phyloP scores from a whole-genome alignment of 23 tunicate genomes.

The Styela plicata region DNA sequence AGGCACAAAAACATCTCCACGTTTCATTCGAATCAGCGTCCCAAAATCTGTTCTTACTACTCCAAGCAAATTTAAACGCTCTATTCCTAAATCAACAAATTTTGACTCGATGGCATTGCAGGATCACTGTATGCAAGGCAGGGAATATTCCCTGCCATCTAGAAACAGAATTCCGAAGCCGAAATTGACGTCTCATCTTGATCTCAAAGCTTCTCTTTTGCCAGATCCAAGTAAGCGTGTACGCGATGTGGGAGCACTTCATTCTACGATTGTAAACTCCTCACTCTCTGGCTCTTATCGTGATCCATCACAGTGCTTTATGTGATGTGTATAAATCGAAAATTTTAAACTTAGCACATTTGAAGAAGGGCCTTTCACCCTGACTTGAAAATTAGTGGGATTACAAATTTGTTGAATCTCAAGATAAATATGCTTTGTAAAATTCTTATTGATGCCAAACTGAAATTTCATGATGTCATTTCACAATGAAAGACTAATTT shows the following conservation, averaged over 20 bases:
- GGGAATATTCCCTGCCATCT: conserved; percentile 49
- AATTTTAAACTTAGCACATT: no score
- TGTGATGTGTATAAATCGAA: not conserved
- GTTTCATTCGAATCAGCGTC: conserved; percentile 80
- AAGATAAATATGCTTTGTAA: no score
- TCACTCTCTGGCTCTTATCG: not conserved
- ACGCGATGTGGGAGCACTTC: conserved; percentile 21
- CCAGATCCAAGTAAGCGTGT: conserved; percentile 16
- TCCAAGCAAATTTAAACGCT: conserved; percentile 46
- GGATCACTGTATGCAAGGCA: conserved; percentile 76
- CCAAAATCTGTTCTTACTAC: conserved; percentile 69
- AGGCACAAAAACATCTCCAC: conserved; percentile 50
- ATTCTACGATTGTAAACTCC: not conserved
- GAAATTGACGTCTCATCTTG: not conserved
- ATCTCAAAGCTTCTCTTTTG: conserved; percentile 17
- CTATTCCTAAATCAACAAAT: conserved; percentile 19
- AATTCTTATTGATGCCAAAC: no score
- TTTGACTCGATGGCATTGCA: conserved; percentile 65
- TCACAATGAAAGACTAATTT: no score
- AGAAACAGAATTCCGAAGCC: conserved; percentile 17
- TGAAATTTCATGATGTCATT: no score
- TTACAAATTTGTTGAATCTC: no score
- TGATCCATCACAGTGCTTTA: not conserved
- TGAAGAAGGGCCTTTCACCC: no score
- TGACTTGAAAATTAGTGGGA: no score